Base-by-base conservation (phyloP, 1,140 invertebrate species). In the Pomacea maculata region DNA sequence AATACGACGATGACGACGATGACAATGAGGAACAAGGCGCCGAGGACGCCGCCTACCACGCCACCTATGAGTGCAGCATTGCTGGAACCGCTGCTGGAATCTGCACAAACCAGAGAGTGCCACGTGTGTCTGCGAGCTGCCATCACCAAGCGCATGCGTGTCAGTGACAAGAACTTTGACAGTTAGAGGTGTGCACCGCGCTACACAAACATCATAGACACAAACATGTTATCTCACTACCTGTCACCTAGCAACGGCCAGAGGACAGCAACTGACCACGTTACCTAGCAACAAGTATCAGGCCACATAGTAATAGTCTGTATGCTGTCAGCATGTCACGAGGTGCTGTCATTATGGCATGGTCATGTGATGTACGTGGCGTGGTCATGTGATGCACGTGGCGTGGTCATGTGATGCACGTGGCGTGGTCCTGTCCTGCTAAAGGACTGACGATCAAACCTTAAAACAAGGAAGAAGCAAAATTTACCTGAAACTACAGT, bases 1-100 rank as follows among this genome's bases (percentile, higher is more conserved):
- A 77, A n/a, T 12, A 65, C 75, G 61, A 77, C 63, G 34, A 34
- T 14, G 9, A 77, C 34, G 17, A 77, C 63, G 29, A 77, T 19
- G 29, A 34, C 75, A 12, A 77, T 29, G 14, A 77, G 19, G 75
- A 63, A n/a, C 25, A 52, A 11, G 29, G 63, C 61, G 7, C 14
- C 63, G 19, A 77, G 14, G 15, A 77, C 3, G 75, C 75, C 75
- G 12, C 63, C 75, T 21, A 54, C 64, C 11, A 77, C 64, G 12
- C 75, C 75, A 14, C 64, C 75, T 45, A 77, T 68, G 9, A 67
- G 10, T 2, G 63, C 75, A 11, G 64, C 15, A 9, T 77, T 67
- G 75, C 67, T 34, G 14, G 29, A 45, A 52, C 67, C 12, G n/a
- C n/a, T 70, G 67, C 29, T 34, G n/a, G 67, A 70, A 34, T 70